Evolutionary conservation across 2,888 invertebrate species (phyloP), one percentile per base, ranked within the genome.

Genomic region (Caenorhabditis macrosperma): DNA sequence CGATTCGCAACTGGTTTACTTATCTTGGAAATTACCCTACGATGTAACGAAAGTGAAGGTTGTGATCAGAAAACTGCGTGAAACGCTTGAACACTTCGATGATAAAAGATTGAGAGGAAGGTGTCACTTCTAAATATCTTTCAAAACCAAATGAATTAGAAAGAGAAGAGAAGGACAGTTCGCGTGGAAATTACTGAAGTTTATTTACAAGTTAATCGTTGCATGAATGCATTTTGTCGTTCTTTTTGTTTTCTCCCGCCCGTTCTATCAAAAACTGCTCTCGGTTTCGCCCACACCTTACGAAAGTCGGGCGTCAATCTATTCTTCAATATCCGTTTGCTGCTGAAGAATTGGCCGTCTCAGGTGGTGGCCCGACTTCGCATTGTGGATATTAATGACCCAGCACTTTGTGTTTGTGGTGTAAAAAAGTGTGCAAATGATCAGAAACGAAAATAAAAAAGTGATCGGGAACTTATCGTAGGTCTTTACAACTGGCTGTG

Each of bases 341-440:
- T 44, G 44, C 17, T 6, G 44, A 44, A 28, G 28, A 52, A 59
- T 59, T 59, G 41, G 22, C 44, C 24, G 22, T 71, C 71, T 61
- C 61, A 71, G 61, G 71, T 61, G 61, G 71, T 61, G 60, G 41
- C 35, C 26, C 30, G 55, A 50, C 44, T 69, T 33, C 35, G n/a
- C 44, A 41, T 71, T 22, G 71, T 55, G 55, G 55, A 57, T 72
- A 72, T 72, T 72, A 72, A 72, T 72, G 63, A 72, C 55, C 72
- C 63, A 24, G 57, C 72, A 63, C 72, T 63, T 63, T 72, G 72
- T 72, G 55, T 44, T 63, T 72, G 72, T 55, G 63, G 72, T 72
- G 72, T 72, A 72, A 72, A 72, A 63, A 38, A 17, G 60, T 60
- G 69, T 24, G 48, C 60, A 30, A 35, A 55, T 72, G 63, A 72